Base-by-base conservation (phyloP, 2,888 invertebrate species). In the Pilophorus perplexus region DNA sequence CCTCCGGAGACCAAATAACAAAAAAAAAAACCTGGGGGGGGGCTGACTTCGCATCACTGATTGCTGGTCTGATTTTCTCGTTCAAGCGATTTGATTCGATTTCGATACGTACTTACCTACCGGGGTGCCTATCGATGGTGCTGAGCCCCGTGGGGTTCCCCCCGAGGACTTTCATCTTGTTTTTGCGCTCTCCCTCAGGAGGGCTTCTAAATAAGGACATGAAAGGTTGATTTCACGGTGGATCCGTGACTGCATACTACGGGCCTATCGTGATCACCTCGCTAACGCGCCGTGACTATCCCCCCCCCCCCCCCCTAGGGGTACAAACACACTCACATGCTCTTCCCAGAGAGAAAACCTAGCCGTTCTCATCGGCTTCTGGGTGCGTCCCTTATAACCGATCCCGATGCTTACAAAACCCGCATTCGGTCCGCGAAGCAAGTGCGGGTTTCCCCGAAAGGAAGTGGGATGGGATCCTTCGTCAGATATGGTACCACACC, bases 181-280 rank as follows among this genome's bases (percentile, higher is more conserved):
- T 66, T 66, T 66, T 66, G 66, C 66, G 66, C 66, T 66, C 57
- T 66, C n/a, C n/a, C n/a, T 52, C 66, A 46, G 33, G 20, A 33
- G 44, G 44, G 57, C 28, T 20, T 57, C 50, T 67, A 67, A 67
- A 60, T 67, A 67, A 50, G 67, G 67, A 67, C 67, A 46, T 60
- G 67, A 67, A 60, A 67, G 67, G 67, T 67, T 67, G 67, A 67
- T 67, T 67, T 67, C 67, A 67, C 67, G 67, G 67, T 38, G 57
- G 42, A 48, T 60, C 60, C 60, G 67, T 64, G 64, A 64, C 64
- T 52, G 52, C 64, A 64, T 64, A 64, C 64, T 64, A 37, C 48
- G 46, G 20, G 12, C 20, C 28, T 50, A 37, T 44, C 52, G 67
- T 67, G 67, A 67, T 60, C 60, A 52, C 59, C 48, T 59, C 52